phyloP scores from a whole-genome alignment of 2,113 vertebrate genomes.

The Eonycteris spelaea region DNA sequence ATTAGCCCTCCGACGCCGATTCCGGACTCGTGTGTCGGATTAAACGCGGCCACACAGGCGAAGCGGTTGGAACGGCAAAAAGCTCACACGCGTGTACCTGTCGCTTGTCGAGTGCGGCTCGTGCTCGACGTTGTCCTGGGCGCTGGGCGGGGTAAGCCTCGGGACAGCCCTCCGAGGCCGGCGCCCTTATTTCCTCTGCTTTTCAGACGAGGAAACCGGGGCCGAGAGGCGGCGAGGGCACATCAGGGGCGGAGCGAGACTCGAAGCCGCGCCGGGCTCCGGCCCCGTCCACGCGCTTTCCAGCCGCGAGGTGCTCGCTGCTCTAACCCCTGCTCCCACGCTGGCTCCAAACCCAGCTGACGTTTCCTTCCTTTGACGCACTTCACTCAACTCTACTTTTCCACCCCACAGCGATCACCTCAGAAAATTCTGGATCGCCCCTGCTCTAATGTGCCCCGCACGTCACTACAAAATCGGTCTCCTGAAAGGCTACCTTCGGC shows the following conservation, averaged over 20 bases:
- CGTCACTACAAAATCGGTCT: background rate
- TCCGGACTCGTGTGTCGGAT: background rate
- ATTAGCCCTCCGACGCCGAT: rapidly evolving
- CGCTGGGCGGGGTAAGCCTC: background rate
- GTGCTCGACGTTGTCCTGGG: background rate
- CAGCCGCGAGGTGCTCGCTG: too few species aligned
- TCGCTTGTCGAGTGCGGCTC: background rate
- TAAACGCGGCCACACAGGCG: rapidly evolving
- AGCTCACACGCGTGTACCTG: background rate
- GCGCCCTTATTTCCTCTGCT: background rate
- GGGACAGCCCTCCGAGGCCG: background rate
- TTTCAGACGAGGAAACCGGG: background rate
- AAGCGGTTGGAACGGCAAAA: background rate
- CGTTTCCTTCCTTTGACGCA: too few species aligned
- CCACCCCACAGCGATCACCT: background rate
- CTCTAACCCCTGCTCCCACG: background rate
- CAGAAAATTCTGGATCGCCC: background rate
- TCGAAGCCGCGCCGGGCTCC: background rate
- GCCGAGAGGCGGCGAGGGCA: rapidly evolving
- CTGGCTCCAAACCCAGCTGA: background rate
- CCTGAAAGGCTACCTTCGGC: rapidly evolving
- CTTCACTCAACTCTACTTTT: background rate
- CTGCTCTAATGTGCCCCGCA: background rate
- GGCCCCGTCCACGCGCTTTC: rapidly evolving
- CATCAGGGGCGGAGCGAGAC: rapidly evolving